Percentiles rank a stretch among this genome's conserved stretches.
phyloP scores from a whole-genome alignment of 2,113 vertebrate species.

The Calyptomena viridis region DNA sequence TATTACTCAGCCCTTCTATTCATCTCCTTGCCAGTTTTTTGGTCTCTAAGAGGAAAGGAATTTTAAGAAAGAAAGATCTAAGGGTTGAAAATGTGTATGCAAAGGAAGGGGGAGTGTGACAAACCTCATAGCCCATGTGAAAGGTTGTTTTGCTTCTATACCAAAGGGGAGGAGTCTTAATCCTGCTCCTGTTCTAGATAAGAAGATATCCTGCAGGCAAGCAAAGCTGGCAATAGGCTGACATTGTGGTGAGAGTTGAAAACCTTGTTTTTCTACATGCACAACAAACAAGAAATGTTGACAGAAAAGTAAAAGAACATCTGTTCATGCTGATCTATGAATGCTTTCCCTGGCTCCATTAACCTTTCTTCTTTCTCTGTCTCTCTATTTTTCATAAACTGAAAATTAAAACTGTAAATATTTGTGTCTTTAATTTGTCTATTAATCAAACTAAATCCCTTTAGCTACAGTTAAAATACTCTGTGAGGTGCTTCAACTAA shows the following conservation, averaged over 20 bases:
- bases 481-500: constrained; percentile 26
- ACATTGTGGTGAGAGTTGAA: constrained; percentile 29
- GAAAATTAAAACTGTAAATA: constrained; percentile 62
- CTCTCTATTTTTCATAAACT: not conserved
- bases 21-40: not conserved
- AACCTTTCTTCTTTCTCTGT: constrained; percentile 12
- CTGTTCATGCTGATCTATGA: constrained; percentile 42
- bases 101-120: not conserved
- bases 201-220: constrained; percentile 63
- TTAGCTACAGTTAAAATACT: constrained; percentile 52
- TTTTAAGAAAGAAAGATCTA: constrained; percentile 51
- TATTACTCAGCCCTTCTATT: constrained; percentile 24
- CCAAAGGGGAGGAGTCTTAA: constrained; percentile 17
- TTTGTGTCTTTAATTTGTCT: constrained; percentile 39
- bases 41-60: constrained; percentile 1
- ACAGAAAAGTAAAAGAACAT: constrained; percentile 55
- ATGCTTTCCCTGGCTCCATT: constrained; percentile 35
- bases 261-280: constrained; percentile 56
- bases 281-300: constrained; percentile 35
- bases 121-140: not conserved
- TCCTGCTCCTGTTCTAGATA: not conserved
- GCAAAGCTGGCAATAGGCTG: constrained; percentile 51
- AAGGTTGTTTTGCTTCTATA: constrained; percentile 14
- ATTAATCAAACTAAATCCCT: constrained; percentile 61
- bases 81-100: not conserved